These are phyloP conservation scores for Spheniscus humboldti DNA, from an alignment of 2,797 vertebrate genomes.

Conservation along the genomic window DNA sequence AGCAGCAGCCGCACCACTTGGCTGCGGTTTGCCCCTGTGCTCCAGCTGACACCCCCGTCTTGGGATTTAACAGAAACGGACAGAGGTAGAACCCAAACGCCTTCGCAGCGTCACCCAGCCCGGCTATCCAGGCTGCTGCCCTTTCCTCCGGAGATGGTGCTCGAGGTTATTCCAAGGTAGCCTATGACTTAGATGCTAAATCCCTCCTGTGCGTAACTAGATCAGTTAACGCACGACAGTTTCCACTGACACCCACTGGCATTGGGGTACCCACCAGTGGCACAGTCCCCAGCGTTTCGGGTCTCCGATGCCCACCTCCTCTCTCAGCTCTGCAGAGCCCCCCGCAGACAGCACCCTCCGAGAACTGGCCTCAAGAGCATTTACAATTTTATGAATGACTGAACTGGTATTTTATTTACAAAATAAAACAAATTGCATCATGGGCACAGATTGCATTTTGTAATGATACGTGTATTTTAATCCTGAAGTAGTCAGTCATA, in stretches of 20 bases:
- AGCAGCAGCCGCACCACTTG: background rate
- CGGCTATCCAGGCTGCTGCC: no score
- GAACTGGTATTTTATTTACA: background rate
- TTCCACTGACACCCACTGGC: background rate
- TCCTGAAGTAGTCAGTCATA: background rate
- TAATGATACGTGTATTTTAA: fast-evolving
- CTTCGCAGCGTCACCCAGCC: background rate
- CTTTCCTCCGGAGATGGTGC: background rate
- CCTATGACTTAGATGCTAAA: background rate
- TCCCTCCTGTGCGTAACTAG: background rate
- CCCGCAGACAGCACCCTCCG: no score
- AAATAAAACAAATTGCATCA: conserved; percentile 15
- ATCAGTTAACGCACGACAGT: background rate
- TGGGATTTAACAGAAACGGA: fast-evolving
- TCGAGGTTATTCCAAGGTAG: background rate
- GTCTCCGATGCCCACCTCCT: background rate
- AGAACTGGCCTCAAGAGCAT: background rate
- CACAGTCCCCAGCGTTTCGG: background rate
- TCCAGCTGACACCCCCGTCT: no score
- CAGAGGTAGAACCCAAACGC: background rate
- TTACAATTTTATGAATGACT: no score
- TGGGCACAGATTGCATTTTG: background rate
- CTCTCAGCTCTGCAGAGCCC: no score
- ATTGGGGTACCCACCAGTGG: background rate
- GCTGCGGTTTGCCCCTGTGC: background rate